Conservation (phyloP, 2,797 vertebrate species). For the Ctenopoma kingsleyae region DNA sequence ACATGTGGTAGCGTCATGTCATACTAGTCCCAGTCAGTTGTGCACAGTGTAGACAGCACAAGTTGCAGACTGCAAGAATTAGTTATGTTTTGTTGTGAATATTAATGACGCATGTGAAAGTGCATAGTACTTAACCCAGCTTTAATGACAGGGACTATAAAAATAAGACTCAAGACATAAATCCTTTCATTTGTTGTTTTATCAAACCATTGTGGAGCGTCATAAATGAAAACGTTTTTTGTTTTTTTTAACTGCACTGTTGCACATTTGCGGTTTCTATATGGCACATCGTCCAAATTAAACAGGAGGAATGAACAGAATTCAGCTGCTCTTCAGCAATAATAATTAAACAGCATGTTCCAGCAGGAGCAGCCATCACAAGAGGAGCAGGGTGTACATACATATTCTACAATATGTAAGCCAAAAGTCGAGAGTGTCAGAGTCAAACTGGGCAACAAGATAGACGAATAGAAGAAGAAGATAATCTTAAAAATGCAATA, state of each 20-base stretch:
- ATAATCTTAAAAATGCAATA: slow-evolving; percentile 12
- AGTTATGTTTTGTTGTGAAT: not conserved
- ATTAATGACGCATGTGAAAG: not conserved
- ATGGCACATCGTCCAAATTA: not conserved
- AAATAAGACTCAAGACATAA: not conserved
- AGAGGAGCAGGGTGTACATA: slow-evolving; percentile 1
- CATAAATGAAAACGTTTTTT: not conserved
- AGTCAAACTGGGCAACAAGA: slow-evolving; percentile 14
- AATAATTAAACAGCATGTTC: slow-evolving; percentile 16
- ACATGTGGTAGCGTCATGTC: no score
- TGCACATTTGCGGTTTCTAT: not conserved
- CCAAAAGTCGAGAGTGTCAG: not conserved
- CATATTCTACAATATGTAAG: slow-evolving; percentile 15
- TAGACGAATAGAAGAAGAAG: no score
- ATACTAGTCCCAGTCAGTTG: not conserved
- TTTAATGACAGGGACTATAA: not conserved
- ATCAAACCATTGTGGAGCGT: not conserved
- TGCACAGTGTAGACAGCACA: not conserved
- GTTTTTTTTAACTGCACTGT: no score
- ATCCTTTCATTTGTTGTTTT: not conserved
- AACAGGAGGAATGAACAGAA: not conserved
- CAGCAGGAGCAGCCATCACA: not conserved
- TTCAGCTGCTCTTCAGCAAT: not conserved
- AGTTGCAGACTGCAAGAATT: no score
- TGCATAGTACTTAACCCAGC: not conserved